Base-by-base conservation (phyloP, 2,888 invertebrate species). In the Orthosia incerta region DNA sequence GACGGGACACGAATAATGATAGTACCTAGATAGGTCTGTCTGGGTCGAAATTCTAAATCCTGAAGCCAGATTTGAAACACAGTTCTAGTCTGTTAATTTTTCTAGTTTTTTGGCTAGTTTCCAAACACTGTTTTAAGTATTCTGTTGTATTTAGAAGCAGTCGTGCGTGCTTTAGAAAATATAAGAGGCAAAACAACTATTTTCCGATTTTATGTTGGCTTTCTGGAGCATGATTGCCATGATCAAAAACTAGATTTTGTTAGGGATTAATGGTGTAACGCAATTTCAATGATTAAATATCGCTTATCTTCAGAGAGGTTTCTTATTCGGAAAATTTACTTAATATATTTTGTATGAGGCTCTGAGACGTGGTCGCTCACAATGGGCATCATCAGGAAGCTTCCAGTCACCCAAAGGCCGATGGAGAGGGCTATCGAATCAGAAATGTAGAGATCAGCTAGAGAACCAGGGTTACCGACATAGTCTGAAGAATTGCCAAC, bases 1-100 rank as follows among this genome's bases (percentile, higher is more conserved):
- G 60, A 50, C 45, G 45, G 56, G 26, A 65, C 45, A 75, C 9
- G 77, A 55, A 76, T 61, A 50, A 68, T 53, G 5, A 45, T 75
- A 18, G 39, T 26, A 39, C 39, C 39, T 39, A 39, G 18, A 55
- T 46, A 60, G 23, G 45, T 55, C 12, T 45, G 45, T 46, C 60
- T 55, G 45, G 48, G 53, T n/a, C 4, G 7, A 31, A 53, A 77
- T 69, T 68, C 15, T 76, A 51, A 60, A 76, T 16, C 50, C 13
- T 11, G 20, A 23, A 39, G 0, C 16, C 50, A 15, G n/a, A 55
- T 48, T 56, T 18, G 2, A 23, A 74, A 26, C 26, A 62, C 3
- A n/a, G 18, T 39, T 71, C 5, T 23, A 23, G 15, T 50, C 16
- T 39, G 23, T 62, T 39, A 12, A 12, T 73, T 46, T 51, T 59